phyloP scores from a whole-genome alignment of 2,113 vertebrate species.

The Stomatorhinus ivindoensis region DNA sequence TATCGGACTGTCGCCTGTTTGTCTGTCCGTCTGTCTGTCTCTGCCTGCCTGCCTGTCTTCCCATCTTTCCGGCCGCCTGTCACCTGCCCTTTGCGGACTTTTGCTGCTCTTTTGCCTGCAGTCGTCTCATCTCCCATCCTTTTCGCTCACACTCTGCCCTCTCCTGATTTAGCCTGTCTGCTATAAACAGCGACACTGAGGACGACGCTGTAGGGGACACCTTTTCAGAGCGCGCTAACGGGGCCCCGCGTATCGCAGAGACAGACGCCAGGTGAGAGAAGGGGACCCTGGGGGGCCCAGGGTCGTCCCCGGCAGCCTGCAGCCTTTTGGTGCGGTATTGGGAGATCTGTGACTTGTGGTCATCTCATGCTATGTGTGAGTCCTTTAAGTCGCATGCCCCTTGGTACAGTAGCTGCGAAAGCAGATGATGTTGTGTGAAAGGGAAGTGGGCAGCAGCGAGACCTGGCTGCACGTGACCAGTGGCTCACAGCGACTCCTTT shows the following conservation, averaged over 20 bases:
- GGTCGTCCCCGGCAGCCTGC: not conserved
- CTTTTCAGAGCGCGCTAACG: slow-evolving; percentile 32
- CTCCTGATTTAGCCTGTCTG: slow-evolving; percentile 40
- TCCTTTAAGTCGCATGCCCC: not conserved
- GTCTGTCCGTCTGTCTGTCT: not conserved
- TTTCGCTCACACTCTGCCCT: slow-evolving; percentile 12
- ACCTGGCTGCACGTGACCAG: not conserved
- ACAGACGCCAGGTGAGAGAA: slow-evolving; percentile 45
- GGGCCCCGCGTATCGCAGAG: slow-evolving; percentile 11
- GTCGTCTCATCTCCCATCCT: not conserved
- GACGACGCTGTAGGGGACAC: slow-evolving; percentile 24
- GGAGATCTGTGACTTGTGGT: not conserved
- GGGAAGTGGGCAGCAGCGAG: not conserved
- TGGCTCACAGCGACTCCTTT: not conserved
- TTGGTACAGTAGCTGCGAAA: not conserved
- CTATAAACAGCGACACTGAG: slow-evolving; percentile 40
- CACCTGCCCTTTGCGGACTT: not conserved
- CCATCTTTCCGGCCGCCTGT: not conserved
- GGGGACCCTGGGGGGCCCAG: slow-evolving; percentile 11
- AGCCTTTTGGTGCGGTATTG: not conserved
- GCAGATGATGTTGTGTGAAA: not conserved
- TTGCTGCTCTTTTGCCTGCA: not conserved
- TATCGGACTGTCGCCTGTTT: not conserved
- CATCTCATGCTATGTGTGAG: not conserved
- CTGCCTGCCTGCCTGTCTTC: not conserved